Evolutionary conservation across 2,888 invertebrate genomes (phyloP).

Genomic region (Pyrrhia umbra): DNA sequence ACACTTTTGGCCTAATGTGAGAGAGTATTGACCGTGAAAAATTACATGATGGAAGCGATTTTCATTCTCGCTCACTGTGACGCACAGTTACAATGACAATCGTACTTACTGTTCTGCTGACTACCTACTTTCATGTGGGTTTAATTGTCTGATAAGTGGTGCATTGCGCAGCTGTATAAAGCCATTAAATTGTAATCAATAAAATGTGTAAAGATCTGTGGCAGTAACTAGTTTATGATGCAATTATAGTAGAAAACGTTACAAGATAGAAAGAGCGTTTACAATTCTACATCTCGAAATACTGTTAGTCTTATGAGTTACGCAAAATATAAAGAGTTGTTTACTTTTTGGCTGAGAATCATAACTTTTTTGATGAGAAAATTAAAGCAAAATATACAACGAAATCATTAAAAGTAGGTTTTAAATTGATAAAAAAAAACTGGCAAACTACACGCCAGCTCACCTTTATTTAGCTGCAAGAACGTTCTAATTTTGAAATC

Average conservation of each 20-base stretch:
- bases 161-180: constrained; percentile 33
- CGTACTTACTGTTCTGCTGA: constrained; percentile 63
- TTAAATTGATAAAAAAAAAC: too few relatives aligned
- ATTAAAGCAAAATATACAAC: not conserved
- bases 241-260: constrained; percentile 1
- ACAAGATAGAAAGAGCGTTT: not conserved
- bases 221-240: constrained; percentile 13
- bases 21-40: constrained; percentile 66
- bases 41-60: constrained; percentile 66
- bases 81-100: constrained; percentile 68
- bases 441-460: too few relatives aligned
- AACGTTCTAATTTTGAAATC: too few relatives aligned
- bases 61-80: constrained; percentile 67
- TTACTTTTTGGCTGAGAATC: not conserved
- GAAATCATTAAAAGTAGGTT: too few relatives aligned
- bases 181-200: constrained; percentile 50
- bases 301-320: not conserved
- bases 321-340: not conserved
- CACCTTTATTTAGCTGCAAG: too few relatives aligned
- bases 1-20: constrained; percentile 23
- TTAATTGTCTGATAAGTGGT: constrained; percentile 62
- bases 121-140: constrained; percentile 56
- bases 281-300: too few relatives aligned
- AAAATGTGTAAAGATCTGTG: constrained; percentile 18
- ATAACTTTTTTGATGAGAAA: not conserved